phyloP scores from a whole-genome alignment of 2,113 vertebrate species.

The Bombycilla garrulus region DNA sequence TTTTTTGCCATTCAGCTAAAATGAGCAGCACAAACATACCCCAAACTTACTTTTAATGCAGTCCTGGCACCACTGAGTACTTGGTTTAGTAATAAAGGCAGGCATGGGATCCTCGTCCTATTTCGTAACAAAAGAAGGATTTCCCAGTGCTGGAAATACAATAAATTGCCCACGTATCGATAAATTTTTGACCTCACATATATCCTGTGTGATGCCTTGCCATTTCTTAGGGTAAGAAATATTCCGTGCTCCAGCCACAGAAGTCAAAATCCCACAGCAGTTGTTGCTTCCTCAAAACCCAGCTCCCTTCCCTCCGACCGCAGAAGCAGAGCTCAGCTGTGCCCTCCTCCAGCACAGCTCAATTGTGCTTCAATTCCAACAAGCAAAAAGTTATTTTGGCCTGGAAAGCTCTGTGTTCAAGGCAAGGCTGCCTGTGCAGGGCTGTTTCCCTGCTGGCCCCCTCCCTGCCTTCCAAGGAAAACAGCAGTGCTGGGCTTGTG shows the following conservation, averaged over 20 bases:
- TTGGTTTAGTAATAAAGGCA: background rate
- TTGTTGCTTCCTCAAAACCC: background rate
- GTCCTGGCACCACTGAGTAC: background rate
- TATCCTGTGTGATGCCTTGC: background rate
- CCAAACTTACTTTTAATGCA: conserved; percentile 11
- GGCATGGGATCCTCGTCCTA: background rate
- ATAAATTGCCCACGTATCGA: background rate
- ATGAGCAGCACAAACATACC: background rate
- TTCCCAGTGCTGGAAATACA: background rate
- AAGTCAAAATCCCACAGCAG: background rate
- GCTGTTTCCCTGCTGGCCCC: background rate
- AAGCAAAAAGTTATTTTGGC: conserved; percentile 28
- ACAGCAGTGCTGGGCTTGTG: background rate
- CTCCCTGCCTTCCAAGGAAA: background rate
- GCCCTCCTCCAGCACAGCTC: background rate
- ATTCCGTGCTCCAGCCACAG: background rate
- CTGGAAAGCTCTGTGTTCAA: background rate
- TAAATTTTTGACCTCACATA: background rate
- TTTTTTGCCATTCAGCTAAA: background rate
- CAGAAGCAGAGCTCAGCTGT: background rate
- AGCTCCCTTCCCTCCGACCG: background rate
- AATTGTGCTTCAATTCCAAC: background rate
- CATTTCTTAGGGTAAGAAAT: background rate
- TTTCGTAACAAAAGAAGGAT: conserved; percentile 4
- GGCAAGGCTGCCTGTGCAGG: background rate